Base-by-base conservation (phyloP, 2,113 vertebrate species). In the Ammodramus savannarum region DNA sequence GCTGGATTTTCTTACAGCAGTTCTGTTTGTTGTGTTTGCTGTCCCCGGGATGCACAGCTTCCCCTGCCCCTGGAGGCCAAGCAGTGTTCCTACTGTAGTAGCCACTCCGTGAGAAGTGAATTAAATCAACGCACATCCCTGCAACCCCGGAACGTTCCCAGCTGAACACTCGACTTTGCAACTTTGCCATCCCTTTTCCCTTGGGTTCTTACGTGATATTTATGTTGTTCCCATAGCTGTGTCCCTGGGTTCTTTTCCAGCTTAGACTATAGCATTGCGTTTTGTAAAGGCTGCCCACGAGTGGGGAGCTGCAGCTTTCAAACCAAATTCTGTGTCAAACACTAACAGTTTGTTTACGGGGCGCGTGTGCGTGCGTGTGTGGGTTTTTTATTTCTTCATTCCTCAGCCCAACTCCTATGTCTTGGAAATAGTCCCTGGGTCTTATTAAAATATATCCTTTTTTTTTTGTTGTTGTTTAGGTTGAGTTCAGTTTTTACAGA, bases 311-410 rank as follows among this genome's bases (percentile, higher is more conserved):
- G 78, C 95, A 87, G 95, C 96, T 98, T 97, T 88, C 57, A 92
- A 98, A 96, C 97, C 97, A 96, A 97, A 97, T 90, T 55, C 13
- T 73, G 66, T 96, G 96, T 97, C 94, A 43, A 92, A 87, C 96
- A 96, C 96, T 97, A 97, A 98, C 97, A 68, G 41, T 97, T 92
- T 97, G 89, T 89, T 95, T 80, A 58, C 10, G 74, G 87, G 89
- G 74, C 3, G 29, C 0, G 43, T 48, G 78, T 52, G 74, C 7
- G 89, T 2, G 78, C 13, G 74, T 6, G 65, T 8, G 41, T 18
- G 76, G 43, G 29, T 90, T 97, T 98, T 98, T 98, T 93, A 90
- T 96, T 94, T 96, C 96, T 96, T 73, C 90, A 87, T 90, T 95
- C 87, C 82, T 85, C 79, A 90, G 67, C n/a, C 82, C 94, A 88